Evolutionary conservation across 2,113 vertebrate genomes (phyloP).

Genomic region (Oxyura jamaicensis): DNA sequence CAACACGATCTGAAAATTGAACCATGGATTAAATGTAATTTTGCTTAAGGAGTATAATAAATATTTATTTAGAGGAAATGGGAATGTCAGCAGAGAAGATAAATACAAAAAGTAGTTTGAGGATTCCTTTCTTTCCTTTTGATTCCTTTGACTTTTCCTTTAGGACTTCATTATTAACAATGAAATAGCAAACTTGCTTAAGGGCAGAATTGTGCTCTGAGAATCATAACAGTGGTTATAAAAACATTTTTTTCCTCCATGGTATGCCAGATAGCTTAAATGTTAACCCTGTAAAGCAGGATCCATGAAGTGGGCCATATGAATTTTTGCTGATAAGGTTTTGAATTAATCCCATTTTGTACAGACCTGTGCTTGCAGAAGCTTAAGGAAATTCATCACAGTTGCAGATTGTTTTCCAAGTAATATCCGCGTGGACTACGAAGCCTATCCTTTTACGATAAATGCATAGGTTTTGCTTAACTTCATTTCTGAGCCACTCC

Average conservation of each 20-base stretch:
- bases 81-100: conserved; percentile 12
- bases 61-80: conserved; percentile 22
- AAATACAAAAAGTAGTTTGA: not conserved
- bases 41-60: conserved; percentile 21
- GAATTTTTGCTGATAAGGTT: conserved; percentile 66
- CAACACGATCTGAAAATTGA: not conserved
- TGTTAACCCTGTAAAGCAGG: conserved; percentile 61
- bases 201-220: conserved; percentile 20
- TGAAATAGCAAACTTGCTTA: conserved; percentile 40
- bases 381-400: conserved; percentile 60
- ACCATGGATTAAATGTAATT: not conserved
- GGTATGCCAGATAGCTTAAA: conserved; percentile 7
- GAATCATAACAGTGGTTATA: not conserved
- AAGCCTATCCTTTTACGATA: conserved; percentile 37
- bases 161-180: conserved; percentile 51
- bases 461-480: conserved; percentile 53
- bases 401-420: conserved; percentile 59
- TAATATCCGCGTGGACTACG: conserved; percentile 23
- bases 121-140: conserved; percentile 14
- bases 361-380: conserved; percentile 45
- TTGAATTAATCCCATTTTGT: conserved; percentile 61
- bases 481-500: conserved; percentile 28
- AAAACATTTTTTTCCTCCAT: not conserved
- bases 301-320: conserved; percentile 2
- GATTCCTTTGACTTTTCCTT: conserved; percentile 41